phyloP scores from a whole-genome alignment of 2,113 vertebrate genomes.

The Chrysemys picta region DNA sequence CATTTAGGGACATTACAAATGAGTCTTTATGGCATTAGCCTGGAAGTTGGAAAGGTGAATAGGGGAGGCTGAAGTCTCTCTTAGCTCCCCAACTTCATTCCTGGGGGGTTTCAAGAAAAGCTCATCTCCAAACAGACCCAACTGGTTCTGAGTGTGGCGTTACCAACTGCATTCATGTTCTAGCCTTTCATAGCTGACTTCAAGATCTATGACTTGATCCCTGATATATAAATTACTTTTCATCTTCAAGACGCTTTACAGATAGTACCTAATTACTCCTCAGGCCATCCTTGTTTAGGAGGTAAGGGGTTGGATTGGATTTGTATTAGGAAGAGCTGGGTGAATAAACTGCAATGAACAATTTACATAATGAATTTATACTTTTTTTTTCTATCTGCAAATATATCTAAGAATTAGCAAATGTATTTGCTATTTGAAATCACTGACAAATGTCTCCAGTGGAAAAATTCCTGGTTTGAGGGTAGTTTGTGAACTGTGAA shows the following conservation, averaged over 20 bases:
- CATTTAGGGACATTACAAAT: neutral
- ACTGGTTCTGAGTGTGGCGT: neutral
- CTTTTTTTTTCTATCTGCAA: neutral
- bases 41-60: neutral
- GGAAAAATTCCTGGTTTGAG: neutral
- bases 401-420: neutral
- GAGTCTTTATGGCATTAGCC: neutral
- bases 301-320: neutral
- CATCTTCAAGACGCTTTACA: neutral
- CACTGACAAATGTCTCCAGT: neutral
- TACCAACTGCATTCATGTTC: neutral
- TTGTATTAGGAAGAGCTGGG: neutral
- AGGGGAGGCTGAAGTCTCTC: accelerated
- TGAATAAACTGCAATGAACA: neutral
- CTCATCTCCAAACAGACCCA: neutral
- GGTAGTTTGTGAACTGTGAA: neutral
- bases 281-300: neutral
- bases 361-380: neutral
- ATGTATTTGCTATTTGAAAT: slow-evolving; percentile 10
- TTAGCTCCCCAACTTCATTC: neutral
- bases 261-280: neutral
- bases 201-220: neutral
- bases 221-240: neutral
- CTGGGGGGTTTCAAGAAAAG: neutral
- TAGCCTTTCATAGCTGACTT: neutral